Evolutionary conservation across 1,140 invertebrate genomes (phyloP), one percentile per base, ranked within the genome.

Genomic region (Trichonephila inaurata): DNA sequence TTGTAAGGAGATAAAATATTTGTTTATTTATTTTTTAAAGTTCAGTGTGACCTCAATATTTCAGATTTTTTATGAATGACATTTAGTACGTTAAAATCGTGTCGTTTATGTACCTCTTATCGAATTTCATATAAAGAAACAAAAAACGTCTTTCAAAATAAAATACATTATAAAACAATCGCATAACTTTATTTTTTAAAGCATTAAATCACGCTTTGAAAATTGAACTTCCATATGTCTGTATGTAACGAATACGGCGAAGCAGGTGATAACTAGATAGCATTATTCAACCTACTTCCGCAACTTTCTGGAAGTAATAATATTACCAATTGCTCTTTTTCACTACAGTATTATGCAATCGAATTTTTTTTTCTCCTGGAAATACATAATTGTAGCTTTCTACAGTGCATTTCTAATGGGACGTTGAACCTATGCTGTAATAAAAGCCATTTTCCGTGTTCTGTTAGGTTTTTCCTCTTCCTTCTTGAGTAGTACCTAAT

Each of bases 371-470:
- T 77, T 77, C 72, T 2, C 16, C 72, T 51, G 7, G 33, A 77
- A 77, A 77, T 77, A 77, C 14, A 40, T 77, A 77, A 77, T 77
- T 77, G 72, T 16, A 28, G 24, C 33, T 77, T 28, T 77, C 72
- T 77, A 40, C 6, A 77, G 33, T 77, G 33, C 72, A 19, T 77
- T 77, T 77, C 72, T 77, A 19, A 40, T 40, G 72, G 72, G 72
- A 24, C 72, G 72, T 77, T 77, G 72, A 77, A 77, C 72, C 33
- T 40, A 18, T 24, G 72, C 2, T 77, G 28, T 40, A 77, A 77
- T 33, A 77, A 77, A 77, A 77, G 72, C 33, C 18, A 16, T 33
- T 77, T 77, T 77, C 72, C 72, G 72, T 40, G 72, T 77, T 77
- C 72, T 40, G 28, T 28, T 77, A 14, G 7, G 28, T 18, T 77